Percentiles rank a stretch among this genome's conserved stretches.
phyloP scores from a whole-genome alignment of 2,888 invertebrate genomes.

The Drosophila quinaria region DNA sequence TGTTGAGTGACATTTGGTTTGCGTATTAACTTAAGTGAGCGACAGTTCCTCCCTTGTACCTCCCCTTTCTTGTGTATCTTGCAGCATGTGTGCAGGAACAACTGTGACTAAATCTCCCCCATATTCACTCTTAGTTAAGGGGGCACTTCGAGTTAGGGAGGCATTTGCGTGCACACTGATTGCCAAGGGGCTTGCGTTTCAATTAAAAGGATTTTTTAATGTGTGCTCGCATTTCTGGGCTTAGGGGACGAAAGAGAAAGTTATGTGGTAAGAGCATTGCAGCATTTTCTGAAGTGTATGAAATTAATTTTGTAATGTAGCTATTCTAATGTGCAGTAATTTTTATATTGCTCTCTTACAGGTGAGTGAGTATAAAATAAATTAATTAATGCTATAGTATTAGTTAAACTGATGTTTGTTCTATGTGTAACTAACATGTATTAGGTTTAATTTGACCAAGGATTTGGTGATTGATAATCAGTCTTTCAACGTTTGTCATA shows the following conservation, averaged over 20 bases:
- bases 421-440: no score
- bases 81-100: constrained; percentile 15
- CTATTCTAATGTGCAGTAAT: constrained; percentile 22
- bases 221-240: constrained; percentile 16
- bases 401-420: no score
- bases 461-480: no score
- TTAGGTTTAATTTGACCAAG: no score
- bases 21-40: constrained; percentile 81
- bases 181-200: constrained; percentile 76
- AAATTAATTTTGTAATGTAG: constrained; percentile 60
- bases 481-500: no score
- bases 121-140: constrained; percentile 18
- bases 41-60: constrained; percentile 49
- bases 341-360: constrained; percentile 13
- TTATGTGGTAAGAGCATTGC: not conserved
- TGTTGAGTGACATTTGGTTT: no score
- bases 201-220: constrained; percentile 76
- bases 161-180: constrained; percentile 65
- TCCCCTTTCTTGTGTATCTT: constrained; percentile 4
- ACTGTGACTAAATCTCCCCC: constrained; percentile 14
- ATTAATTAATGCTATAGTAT: no score
- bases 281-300: constrained; percentile 50
- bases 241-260: not conserved
- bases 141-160: constrained; percentile 47
- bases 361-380: constrained; percentile 24